phyloP scores from a whole-genome alignment of 2,113 vertebrate species.

The Chionis minor region DNA sequence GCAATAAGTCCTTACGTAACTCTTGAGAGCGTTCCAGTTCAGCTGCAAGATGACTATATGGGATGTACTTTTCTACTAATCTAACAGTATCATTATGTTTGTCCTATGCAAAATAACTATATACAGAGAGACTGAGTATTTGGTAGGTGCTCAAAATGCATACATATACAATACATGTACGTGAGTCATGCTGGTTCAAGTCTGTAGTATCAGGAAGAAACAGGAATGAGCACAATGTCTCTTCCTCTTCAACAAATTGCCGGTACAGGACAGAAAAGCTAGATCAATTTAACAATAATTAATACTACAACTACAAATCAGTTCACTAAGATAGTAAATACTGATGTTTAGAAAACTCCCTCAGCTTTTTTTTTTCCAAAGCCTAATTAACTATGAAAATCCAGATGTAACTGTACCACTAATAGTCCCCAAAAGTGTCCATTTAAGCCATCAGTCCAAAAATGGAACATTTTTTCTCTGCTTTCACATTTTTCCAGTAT shows the following conservation, averaged over 20 bases:
- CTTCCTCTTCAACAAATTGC: neutral
- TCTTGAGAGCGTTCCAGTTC: neutral
- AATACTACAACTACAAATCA: neutral
- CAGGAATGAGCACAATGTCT: neutral
- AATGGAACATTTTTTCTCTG: neutral
- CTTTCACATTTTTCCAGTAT: neutral
- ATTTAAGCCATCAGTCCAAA: neutral
- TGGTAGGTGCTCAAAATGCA: neutral
- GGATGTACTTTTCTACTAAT: neutral
- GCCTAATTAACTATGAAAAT: neutral
- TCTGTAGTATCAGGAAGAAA: neutral
- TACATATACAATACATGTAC: neutral
- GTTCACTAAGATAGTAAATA: neutral
- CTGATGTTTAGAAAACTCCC: neutral
- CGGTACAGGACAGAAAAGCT: neutral
- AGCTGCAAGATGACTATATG: neutral
- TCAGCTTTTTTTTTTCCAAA: neutral
- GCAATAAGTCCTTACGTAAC: neutral
- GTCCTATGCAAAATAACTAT: neutral
- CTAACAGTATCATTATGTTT: neutral
- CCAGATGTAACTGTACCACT: neutral
- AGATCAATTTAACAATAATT: neutral
- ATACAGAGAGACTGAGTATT: neutral
- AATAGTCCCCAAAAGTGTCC: neutral
- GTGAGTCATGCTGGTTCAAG: neutral